Evolutionary conservation across 2,797 vertebrate genomes (phyloP).

Genomic region (Nannoperca obscura): DNA sequence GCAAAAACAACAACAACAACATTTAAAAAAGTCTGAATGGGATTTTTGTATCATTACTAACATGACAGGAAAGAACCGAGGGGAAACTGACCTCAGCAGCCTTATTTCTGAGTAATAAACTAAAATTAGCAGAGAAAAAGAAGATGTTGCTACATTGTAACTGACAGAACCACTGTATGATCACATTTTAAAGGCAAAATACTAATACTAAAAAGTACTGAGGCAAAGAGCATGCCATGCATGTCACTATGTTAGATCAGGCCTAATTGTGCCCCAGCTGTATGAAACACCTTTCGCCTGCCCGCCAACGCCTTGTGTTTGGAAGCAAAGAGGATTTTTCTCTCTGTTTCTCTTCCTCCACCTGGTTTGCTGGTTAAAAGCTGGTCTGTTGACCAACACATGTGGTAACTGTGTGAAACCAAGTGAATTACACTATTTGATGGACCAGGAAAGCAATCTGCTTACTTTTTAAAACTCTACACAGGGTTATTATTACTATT

Average conservation of each 20-base stretch:
- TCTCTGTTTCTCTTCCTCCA: neutral
- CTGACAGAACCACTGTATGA: neutral
- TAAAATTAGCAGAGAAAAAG: neutral
- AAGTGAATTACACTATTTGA: neutral
- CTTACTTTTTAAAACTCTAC: neutral
- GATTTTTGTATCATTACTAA: neutral
- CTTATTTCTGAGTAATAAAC: neutral
- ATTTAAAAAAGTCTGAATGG: constrained; percentile 40
- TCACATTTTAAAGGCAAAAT: neutral
- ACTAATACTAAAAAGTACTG: neutral
- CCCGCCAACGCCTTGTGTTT: neutral
- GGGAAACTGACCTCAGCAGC: constrained; percentile 8
- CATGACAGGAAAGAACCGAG: neutral
- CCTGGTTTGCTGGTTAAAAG: neutral
- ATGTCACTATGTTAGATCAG: no score
- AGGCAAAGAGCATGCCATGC: neutral
- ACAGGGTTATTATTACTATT: no score
- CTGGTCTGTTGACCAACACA: neutral
- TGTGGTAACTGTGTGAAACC: neutral
- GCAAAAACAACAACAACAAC: constrained; percentile 11
- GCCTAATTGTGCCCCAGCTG: neutral
- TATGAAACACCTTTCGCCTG: neutral
- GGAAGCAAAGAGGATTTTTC: neutral
- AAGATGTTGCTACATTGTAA: neutral
- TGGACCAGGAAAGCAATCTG: neutral